These are phyloP conservation scores for Arenicola marina DNA, from an alignment of 2,888 invertebrate genomes.

Conservation along the genomic window DNA sequence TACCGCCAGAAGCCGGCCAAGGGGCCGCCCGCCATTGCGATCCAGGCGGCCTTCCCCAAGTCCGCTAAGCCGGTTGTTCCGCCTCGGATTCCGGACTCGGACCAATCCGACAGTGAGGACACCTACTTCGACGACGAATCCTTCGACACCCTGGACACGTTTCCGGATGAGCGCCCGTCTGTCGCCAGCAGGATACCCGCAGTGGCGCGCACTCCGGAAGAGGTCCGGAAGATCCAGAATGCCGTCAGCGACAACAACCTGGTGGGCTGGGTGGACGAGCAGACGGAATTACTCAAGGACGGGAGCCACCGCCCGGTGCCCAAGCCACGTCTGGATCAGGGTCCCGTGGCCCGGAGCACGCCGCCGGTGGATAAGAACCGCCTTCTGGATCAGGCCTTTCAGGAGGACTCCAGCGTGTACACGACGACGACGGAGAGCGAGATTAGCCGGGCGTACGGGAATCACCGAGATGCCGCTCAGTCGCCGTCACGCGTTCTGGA, in stretches of 20 bases:
- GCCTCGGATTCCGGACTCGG: background rate
- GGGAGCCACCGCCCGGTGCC: background rate
- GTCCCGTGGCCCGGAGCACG: no score
- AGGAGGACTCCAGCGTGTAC: no score
- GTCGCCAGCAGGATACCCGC: background rate
- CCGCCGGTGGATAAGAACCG: no score
- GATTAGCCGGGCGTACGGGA: no score
- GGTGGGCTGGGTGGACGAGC: slow-evolving; percentile 29
- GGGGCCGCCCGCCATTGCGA: background rate
- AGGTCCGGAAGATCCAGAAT: background rate
- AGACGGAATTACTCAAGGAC: slow-evolving; percentile 12
- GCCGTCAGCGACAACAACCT: slow-evolving; percentile 12
- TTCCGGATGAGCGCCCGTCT: slow-evolving; percentile 4
- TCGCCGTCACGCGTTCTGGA: no score
- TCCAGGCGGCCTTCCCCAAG: background rate
- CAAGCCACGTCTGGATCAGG: background rate
- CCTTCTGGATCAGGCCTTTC: no score
- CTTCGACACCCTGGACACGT: slow-evolving; percentile 23
- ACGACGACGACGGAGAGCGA: no score
- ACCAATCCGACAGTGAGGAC: slow-evolving; percentile 22
- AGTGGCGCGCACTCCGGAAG: background rate
- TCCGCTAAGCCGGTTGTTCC: background rate
- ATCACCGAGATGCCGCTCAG: no score
- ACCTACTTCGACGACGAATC: slow-evolving; percentile 37
- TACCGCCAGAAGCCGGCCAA: background rate